Conservation (phyloP, 2,888 invertebrate species). For the Hemistola chrysoprasaria region DNA sequence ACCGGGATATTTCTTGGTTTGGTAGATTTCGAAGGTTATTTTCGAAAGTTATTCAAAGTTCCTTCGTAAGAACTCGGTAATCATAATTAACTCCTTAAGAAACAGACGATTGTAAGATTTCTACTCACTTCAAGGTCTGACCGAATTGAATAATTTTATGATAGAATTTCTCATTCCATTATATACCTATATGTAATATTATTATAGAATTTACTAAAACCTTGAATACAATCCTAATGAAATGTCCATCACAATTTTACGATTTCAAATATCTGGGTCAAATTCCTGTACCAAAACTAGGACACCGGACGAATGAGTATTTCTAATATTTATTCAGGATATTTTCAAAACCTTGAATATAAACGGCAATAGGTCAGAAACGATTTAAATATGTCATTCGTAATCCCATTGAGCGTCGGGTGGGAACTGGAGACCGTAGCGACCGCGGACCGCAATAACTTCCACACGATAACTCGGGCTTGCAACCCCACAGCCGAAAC, state of each 20-base stretch:
- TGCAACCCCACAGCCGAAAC: constrained; percentile 22
- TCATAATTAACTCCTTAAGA: background rate
- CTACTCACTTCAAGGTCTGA: constrained; percentile 13
- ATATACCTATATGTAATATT: background rate
- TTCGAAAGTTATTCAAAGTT: no score
- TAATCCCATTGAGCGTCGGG: constrained; percentile 20
- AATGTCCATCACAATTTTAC: background rate
- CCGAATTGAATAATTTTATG: constrained; percentile 1
- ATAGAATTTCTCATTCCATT: constrained; percentile 5
- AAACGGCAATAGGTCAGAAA: constrained; percentile 10
- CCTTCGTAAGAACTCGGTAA: background rate
- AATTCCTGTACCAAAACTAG: constrained; percentile 1
- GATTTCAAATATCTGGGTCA: constrained; percentile 9
- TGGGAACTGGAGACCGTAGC: constrained; percentile 25
- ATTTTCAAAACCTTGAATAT: background rate
- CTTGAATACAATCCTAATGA: constrained; percentile 5
- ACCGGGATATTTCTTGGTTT: no score
- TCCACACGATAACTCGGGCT: constrained; percentile 20
- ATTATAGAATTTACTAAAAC: constrained; percentile 3
- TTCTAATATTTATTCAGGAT: background rate
- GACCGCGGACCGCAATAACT: constrained; percentile 26
- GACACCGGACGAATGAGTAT: background rate
- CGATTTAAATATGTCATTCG: constrained; percentile 19
- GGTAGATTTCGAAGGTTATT: no score
- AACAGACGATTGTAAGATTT: constrained; percentile 7